phyloP scores from a whole-genome alignment of 2,113 vertebrate genomes.

The Vimba vimba region DNA sequence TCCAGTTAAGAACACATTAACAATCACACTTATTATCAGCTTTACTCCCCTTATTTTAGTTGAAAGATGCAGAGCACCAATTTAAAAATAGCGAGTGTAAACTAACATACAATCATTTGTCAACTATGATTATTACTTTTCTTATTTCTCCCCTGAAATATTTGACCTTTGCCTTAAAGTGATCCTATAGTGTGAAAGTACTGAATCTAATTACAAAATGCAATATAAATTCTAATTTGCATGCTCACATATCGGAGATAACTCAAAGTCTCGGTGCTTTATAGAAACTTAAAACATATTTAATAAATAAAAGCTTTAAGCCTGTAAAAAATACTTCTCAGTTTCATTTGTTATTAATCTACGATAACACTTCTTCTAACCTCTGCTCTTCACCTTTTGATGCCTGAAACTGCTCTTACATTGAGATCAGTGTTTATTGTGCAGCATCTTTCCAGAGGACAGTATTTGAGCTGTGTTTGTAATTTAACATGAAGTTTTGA shows the following conservation, averaged over 20 bases:
- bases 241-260: background rate
- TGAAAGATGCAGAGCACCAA: background rate
- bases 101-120: background rate
- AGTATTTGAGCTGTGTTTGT: no score
- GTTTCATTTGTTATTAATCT: background rate
- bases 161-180: background rate
- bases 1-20: background rate
- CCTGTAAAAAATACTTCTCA: background rate
- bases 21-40: background rate
- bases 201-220: background rate
- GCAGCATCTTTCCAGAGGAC: no score
- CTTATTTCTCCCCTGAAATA: background rate
- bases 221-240: background rate
- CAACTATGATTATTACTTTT: conserved; percentile 1
- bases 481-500: no score
- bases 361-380: background rate
- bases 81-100: background rate
- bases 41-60: background rate
- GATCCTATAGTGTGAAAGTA: background rate
- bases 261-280: background rate
- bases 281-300: background rate
- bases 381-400: background rate
- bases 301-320: background rate
- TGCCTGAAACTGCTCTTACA: background rate
- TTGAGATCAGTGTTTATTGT: no score